These are phyloP conservation scores for Psittacula echo DNA, from an alignment of 2,797 vertebrate genomes.

Conservation along the genomic window DNA sequence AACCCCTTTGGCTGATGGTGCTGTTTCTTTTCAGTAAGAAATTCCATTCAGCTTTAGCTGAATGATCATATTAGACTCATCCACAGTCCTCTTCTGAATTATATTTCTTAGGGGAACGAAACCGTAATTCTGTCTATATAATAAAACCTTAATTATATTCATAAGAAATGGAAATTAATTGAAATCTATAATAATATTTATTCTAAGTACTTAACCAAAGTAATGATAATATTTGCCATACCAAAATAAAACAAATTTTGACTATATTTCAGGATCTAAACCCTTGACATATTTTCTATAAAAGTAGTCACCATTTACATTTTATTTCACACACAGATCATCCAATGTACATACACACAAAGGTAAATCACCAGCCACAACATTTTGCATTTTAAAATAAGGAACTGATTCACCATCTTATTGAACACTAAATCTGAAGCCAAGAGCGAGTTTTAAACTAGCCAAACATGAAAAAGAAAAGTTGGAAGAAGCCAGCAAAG, in stretches of 20 bases:
- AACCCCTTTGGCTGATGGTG: neutral
- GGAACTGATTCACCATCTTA: neutral
- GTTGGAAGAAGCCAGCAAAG: neutral
- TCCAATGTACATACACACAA: fast-evolving
- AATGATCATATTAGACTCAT: neutral
- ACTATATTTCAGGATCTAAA: neutral
- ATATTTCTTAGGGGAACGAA: neutral
- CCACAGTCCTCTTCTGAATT: neutral
- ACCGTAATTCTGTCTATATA: neutral
- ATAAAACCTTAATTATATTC: neutral
- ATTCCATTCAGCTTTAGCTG: neutral
- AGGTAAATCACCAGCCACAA: neutral
- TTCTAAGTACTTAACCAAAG: neutral
- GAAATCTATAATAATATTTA: neutral
- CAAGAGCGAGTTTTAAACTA: neutral
- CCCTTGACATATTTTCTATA: neutral
- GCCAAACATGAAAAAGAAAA: neutral
- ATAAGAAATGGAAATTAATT: neutral
- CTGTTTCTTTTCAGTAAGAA: neutral
- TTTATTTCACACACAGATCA: neutral
- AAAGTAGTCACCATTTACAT: neutral
- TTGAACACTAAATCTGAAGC: neutral
- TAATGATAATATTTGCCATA: neutral
- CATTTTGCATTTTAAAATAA: neutral
- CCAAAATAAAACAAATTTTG: neutral